Conservation (phyloP, 1,140 invertebrate species). For the Euwallacea similis region DNA sequence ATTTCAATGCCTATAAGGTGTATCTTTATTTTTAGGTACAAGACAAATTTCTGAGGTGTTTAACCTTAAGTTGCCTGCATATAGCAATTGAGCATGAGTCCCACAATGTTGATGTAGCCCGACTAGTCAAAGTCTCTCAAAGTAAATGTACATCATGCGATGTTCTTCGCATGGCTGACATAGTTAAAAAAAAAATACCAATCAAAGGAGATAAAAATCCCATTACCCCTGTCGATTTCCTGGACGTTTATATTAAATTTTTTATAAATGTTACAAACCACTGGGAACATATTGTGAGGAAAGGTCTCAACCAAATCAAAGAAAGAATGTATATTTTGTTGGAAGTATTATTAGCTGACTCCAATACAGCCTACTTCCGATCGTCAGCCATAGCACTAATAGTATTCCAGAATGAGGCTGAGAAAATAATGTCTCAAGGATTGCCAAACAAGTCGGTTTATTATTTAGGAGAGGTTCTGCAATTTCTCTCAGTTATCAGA, state of each 20-base stretch:
- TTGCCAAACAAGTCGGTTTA: conserved; percentile 35
- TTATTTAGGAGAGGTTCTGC: conserved; percentile 35
- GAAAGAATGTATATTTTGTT: conserved; percentile 34
- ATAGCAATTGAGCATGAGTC: conserved; percentile 40
- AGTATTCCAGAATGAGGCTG: conserved; percentile 36
- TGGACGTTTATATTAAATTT: conserved; percentile 25
- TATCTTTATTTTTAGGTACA: conserved; percentile 40
- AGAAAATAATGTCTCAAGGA: conserved; percentile 34
- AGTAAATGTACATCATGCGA: conserved; percentile 43
- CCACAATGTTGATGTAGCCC: conserved; percentile 34
- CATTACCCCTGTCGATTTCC: conserved; percentile 29
- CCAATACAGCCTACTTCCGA: conserved; percentile 31
- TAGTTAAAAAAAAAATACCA: conserved; percentile 44
- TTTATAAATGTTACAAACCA: conserved; percentile 12
- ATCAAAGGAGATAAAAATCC: conserved; percentile 27
- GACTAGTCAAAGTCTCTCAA: conserved; percentile 43
- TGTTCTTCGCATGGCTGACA: conserved; percentile 45
- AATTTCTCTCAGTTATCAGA: conserved; percentile 38
- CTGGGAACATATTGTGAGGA: conserved; percentile 30
- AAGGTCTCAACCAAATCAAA: conserved; percentile 23
- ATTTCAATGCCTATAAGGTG: not conserved
- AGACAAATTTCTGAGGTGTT: conserved; percentile 42
- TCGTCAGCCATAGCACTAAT: conserved; percentile 34
- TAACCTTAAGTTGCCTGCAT: conserved; percentile 45
- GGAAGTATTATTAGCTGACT: conserved; percentile 37